Evolutionary conservation across 2,113 vertebrate genomes (phyloP), one percentile per base, ranked within the genome.

Genomic region (Gasterosteus aculeatus): DNA sequence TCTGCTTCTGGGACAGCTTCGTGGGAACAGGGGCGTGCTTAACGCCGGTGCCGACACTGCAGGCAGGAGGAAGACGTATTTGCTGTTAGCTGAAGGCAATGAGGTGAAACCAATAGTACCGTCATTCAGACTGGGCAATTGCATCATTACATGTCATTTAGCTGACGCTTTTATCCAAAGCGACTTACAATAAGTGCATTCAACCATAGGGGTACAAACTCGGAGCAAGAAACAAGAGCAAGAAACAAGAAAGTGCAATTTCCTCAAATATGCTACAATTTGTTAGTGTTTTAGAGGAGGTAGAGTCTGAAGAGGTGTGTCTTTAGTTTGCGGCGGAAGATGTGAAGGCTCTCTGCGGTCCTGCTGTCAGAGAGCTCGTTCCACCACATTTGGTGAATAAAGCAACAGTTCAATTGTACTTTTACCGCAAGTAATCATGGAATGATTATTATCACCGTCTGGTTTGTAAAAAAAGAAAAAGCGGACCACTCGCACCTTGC

Each of bases 1-100:
- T 96, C 92, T 98, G 97, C 91, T 97, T 99, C 94, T 99, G 98
- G 89, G 97, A 99, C 86, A 98, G 94, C 78, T 96, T 99, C 75
- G 92, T 88, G 68, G 95, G 93, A 92, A 92, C 89, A 75, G 91
- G 88, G 60, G 81, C 82, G 51, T 92, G 84, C 91, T 95, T 98
- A 82, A 75, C 77, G 80, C 66, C 82, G 77, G 94, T 93, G 87
- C 81, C 78, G 70, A 87, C 60, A 85, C 77, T 90, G 80, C 26
- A 31, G 46, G 14, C 31, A 76, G 41, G 38, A 33, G 57, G 38
- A 26, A 35, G 35, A 84, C 71, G 62, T 49, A 22, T 41, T 33
- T 31, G 19, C 10, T 22, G 33, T 71, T 59, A 65, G 60, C 42
- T 70, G 16, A 51, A 75, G 51, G 44, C 54, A 65, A 44, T 19